Base-by-base conservation (phyloP, 1,140 invertebrate genomes). In the Epicauta chinensis region DNA sequence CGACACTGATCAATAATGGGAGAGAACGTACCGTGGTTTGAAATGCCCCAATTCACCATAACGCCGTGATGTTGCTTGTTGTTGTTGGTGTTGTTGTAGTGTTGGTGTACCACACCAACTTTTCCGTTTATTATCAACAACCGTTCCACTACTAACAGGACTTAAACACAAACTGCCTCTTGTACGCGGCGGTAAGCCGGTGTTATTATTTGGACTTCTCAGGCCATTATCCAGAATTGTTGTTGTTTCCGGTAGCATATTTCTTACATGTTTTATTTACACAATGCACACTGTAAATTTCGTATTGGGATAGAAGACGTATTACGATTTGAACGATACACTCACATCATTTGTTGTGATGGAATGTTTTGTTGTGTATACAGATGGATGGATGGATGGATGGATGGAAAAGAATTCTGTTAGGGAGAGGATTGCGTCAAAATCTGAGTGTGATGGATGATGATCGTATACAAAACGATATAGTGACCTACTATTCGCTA, bases 21-120 rank as follows among this genome's bases (percentile, higher is more conserved):
- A 34, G 11, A 34, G 6, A 11, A 34, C 60, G 62, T 68, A 68
- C 66, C 66, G 64, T 58, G 62, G 64, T 47, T 66, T 66, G 50
- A 66, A 59, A 47, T 68, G 66, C 35, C 66, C 66, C 51, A 68
- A 47, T 57, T 68, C 66, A n/a, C 66, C 66, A 45, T 68, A 68
- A 38, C 66, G 56, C 40, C 55, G 64, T 40, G 59, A 16, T 3
- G 44, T 51, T 47, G 60, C 17, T 23, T 23, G 48, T 46, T 13
- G 47, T 52, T 11, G 35, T 55, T 23, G 50, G 36, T 38, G 59
- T 39, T 34, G 42, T 10, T 51, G 35, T n/a, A 36, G 52, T 16
- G 66, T 60, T 9, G 66, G 61, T 16, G 65, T 67, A 29, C 66
- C 66, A 36, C 66, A 68, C 66, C 66, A 68, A 47, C 66, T 68